Conservation (phyloP, 2,888 invertebrate species). For the Galeopsomyia nigrocyanea region DNA sequence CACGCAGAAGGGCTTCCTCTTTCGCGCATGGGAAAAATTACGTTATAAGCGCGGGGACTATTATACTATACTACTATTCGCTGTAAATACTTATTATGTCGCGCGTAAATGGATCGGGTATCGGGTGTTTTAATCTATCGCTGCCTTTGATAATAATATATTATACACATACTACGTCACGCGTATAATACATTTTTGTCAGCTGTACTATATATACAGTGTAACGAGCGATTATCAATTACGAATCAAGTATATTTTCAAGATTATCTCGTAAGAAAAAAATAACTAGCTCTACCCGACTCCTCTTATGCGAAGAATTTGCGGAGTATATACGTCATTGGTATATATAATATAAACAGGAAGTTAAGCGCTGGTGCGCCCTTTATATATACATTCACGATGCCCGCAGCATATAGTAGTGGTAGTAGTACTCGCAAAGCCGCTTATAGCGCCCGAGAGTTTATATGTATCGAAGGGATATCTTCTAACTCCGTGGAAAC, state of each 20-base stretch:
- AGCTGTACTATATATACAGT: no score
- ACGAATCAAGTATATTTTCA: no score
- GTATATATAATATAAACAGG: constrained; percentile 49
- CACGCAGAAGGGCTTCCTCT: constrained; percentile 15
- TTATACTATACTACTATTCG: constrained; percentile 52
- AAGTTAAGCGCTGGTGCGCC: constrained; percentile 66
- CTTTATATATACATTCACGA: constrained; percentile 36
- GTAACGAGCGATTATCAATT: no score
- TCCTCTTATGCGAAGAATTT: no score
- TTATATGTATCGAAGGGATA: constrained; percentile 66
- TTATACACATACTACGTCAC: no score
- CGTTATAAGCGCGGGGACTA: constrained; percentile 53
- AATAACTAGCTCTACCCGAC: no score
- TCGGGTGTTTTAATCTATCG: constrained; percentile 26
- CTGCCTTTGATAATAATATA: no score
- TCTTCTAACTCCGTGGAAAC: constrained; percentile 61
- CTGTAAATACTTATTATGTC: constrained; percentile 42
- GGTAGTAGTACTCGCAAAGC: constrained; percentile 57
- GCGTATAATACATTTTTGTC: no score
- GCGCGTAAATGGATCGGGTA: constrained; percentile 5
- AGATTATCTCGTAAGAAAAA: no score
- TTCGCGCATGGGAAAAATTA: constrained; percentile 64
- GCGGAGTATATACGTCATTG: background rate
- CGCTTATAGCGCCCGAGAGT: constrained; percentile 67
- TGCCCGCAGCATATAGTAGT: background rate